Evolutionary conservation across 2,888 invertebrate genomes (phyloP).

Genomic region (Acleris literana): DNA sequence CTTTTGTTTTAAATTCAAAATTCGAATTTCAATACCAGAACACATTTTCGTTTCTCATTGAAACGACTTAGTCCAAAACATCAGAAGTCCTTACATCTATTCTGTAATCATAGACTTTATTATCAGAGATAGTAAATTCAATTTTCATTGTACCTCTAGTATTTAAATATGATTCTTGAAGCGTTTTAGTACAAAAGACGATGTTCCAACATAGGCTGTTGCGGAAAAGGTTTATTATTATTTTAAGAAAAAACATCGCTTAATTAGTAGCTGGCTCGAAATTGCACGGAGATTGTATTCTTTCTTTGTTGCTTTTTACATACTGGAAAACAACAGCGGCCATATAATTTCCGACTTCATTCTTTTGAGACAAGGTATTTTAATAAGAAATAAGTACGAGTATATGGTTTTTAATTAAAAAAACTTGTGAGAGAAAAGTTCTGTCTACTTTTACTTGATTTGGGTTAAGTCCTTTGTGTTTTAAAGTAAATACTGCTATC

Average conservation of each 20-base stretch:
- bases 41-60: constrained; percentile 5
- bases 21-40: constrained; percentile 22
- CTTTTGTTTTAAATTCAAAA: constrained; percentile 22
- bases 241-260: not conserved
- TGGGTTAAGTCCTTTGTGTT: too few relatives aligned
- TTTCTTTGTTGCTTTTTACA: not conserved
- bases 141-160: not conserved
- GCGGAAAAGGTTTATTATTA: constrained; percentile 17
- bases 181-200: not conserved
- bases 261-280: constrained; percentile 12
- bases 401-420: too few relatives aligned
- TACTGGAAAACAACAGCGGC: not conserved
- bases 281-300: not conserved
- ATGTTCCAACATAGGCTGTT: not conserved
- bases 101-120: not conserved
- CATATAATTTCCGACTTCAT: too few relatives aligned
- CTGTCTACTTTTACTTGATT: too few relatives aligned
- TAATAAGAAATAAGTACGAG: too few relatives aligned
- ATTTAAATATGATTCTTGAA: not conserved
- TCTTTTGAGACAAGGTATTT: too few relatives aligned
- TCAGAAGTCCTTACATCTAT: not conserved
- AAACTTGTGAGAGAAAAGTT: too few relatives aligned
- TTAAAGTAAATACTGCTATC: too few relatives aligned
- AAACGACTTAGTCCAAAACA: not conserved
- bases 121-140: not conserved